phyloP scores from a whole-genome alignment of 2,797 vertebrate genomes.

The Sebastiscus tertius region DNA sequence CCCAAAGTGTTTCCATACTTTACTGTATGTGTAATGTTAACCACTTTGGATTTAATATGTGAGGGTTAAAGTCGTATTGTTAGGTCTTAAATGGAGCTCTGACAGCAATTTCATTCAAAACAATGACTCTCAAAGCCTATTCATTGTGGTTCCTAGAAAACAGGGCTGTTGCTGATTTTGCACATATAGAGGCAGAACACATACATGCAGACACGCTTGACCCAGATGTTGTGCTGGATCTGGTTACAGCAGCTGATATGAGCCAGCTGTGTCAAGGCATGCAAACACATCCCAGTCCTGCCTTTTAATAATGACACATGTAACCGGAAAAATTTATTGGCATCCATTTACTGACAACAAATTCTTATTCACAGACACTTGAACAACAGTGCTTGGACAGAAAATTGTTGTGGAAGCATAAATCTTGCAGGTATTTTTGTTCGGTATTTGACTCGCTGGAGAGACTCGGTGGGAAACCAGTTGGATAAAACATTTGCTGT shows the following conservation, averaged over 20 bases:
- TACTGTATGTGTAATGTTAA: too few relatives aligned
- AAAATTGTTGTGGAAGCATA: background rate
- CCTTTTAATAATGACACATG: conserved; percentile 1
- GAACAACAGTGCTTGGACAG: background rate
- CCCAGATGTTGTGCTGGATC: conserved; percentile 33
- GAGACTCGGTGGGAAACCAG: background rate
- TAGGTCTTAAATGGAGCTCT: background rate
- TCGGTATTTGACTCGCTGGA: background rate
- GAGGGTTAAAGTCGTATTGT: too few relatives aligned
- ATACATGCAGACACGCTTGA: background rate
- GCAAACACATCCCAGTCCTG: conserved; percentile 2
- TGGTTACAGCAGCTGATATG: conserved; percentile 31
- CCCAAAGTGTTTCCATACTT: too few relatives aligned
- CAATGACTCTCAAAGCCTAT: background rate
- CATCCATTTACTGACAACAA: background rate
- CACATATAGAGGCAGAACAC: background rate
- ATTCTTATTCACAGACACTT: accelerated
- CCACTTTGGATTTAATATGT: too few relatives aligned
- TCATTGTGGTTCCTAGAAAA: background rate
- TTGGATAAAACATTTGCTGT: background rate
- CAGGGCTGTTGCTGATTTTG: background rate
- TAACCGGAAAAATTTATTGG: background rate
- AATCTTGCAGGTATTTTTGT: background rate
- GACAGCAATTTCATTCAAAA: background rate
- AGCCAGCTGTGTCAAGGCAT: conserved; percentile 39